Evolutionary conservation across 1,140 invertebrate species (phyloP), one percentile per base, ranked within the genome.

Genomic region (Zaprionus inermis): DNA sequence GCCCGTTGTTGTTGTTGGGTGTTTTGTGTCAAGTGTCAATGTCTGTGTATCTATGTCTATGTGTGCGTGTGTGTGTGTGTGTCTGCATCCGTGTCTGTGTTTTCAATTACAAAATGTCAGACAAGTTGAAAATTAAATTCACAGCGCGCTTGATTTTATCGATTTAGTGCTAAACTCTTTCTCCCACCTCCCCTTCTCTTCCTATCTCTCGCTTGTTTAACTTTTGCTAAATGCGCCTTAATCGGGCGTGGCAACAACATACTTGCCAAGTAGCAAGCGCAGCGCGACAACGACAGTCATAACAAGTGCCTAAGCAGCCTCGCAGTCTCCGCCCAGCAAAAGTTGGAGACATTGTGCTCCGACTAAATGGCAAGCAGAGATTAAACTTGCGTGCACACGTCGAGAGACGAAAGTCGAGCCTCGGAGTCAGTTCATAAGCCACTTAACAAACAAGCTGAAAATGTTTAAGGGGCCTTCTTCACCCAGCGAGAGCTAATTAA

Each of bases 71-170:
- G 5, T 20, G 14, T 38, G 10, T 11, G 84, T 84, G 75, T 80
- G 84, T 84, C 73, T 88, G 80, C 89, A 77, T 88, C 73, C 80
- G 75, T 84, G 83, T 84, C 77, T 88, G 77, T 80, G 80, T 81
- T 88, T 88, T 88, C 83, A 88, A 88, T 88, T 88, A 88, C 83
- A 69, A 68, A 80, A 89, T 84, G 80, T 89, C 83, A 84, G 83
- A 88, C 83, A 81, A 80, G 80, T 80, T 89, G 83, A 89, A 88
- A 88, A 88, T 88, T 84, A 89, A 89, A 89, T 88, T 89, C 77
- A 80, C 80, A 75, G 61, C 63, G 77, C 67, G 68, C 56, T 44
- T 44, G 38, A 16, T 44, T 44, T 44, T 70, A 65, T 75, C 58
- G 68, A 67, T 72, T 66, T 55, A 64, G 41, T 61, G 44, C 18